These are phyloP conservation scores for Drosophila subsilvestris DNA, from an alignment of 2,888 invertebrate genomes.

Conservation along the genomic window DNA sequence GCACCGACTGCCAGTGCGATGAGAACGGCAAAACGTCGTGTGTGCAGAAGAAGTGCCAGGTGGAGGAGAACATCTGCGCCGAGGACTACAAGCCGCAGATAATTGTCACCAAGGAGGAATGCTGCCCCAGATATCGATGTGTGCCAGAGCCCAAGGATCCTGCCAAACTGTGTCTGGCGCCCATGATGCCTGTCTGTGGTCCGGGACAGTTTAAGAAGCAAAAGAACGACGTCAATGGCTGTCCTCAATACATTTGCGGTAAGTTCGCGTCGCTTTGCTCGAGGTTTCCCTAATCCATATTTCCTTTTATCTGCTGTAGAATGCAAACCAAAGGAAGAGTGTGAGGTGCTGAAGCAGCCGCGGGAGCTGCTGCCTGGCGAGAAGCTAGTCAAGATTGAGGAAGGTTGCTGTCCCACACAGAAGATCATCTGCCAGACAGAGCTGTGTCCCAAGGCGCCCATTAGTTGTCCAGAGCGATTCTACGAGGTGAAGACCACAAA, in stretches of 20 bases:
- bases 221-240: conserved; percentile 87
- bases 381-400: conserved; percentile 85
- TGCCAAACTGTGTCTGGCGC: conserved; percentile 86
- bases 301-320: conserved; percentile 84
- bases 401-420: conserved; percentile 90
- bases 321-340: conserved; percentile 90
- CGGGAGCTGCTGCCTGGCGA: conserved; percentile 87
- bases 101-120: conserved; percentile 85
- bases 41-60: conserved; percentile 86
- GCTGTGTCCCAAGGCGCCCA: conserved; percentile 87
- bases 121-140: conserved; percentile 90
- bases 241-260: conserved; percentile 91
- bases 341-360: conserved; percentile 85
- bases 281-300: neutral
- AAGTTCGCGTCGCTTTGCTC: conserved; percentile 61
- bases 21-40: conserved; percentile 86
- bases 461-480: conserved; percentile 85
- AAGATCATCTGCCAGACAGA: conserved; percentile 87
- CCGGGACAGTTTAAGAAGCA: conserved; percentile 89
- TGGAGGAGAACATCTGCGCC: conserved; percentile 86
- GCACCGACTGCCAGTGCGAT: conserved; percentile 90
- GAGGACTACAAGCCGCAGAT: conserved; percentile 86
- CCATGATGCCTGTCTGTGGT: conserved; percentile 89
- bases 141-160: conserved; percentile 85
- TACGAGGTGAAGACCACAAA: conserved; percentile 84